These are phyloP conservation scores for Actias luna DNA, from an alignment of 2,888 invertebrate genomes.

Conservation along the genomic window DNA sequence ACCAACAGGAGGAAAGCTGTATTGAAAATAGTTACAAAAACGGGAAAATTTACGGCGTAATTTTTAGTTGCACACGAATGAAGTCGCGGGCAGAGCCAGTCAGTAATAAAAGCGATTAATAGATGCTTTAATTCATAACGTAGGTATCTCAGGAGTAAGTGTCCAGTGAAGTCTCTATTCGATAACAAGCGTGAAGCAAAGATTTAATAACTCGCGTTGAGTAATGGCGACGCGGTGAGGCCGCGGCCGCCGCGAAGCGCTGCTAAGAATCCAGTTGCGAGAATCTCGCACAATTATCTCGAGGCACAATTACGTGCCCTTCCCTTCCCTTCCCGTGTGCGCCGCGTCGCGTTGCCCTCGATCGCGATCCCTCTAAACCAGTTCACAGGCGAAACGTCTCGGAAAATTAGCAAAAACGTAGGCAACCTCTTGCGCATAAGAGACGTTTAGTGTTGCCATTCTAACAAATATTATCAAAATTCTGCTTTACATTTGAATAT, in stretches of 20 bases:
- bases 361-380: background rate
- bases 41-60: too few relatives aligned
- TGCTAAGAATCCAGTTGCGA: constrained; percentile 2
- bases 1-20: too few relatives aligned
- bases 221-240: background rate
- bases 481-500: background rate
- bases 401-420: constrained; percentile 1
- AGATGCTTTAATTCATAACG: background rate
- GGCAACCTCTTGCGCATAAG: background rate
- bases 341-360: background rate
- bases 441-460: background rate
- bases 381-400: constrained; percentile 3
- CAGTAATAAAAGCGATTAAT: too few relatives aligned
- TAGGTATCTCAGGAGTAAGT: background rate
- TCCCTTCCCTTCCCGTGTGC: background rate
- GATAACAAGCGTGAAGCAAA: background rate
- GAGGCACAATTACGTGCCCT: background rate
- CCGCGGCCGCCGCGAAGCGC: background rate
- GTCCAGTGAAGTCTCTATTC: background rate
- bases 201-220: constrained; percentile 2
- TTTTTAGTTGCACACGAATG: too few relatives aligned
- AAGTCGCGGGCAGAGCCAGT: too few relatives aligned
- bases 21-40: too few relatives aligned
- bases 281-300: constrained; percentile 7
- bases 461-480: background rate